Conservation (phyloP, 2,113 vertebrate genomes). For the Ptyas mucosa region DNA sequence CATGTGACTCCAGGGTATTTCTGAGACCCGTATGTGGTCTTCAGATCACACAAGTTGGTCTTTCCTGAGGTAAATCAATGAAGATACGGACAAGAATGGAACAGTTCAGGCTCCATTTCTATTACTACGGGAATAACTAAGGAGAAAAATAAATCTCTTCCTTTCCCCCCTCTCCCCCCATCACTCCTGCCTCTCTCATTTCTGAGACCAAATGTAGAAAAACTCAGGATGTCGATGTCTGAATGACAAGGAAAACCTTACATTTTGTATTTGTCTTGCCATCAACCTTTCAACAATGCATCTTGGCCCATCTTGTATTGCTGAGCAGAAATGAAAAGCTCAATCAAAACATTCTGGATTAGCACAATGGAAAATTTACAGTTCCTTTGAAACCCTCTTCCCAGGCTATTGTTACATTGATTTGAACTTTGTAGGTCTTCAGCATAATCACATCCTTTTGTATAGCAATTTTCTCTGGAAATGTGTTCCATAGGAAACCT, state of each 20-base stretch:
- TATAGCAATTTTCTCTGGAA: background rate
- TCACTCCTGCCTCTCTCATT: background rate
- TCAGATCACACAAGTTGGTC: background rate
- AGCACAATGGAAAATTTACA: background rate
- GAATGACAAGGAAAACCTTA: background rate
- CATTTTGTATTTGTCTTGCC: background rate
- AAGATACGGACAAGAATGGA: background rate
- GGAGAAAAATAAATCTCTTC: background rate
- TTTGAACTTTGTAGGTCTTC: background rate
- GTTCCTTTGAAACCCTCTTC: rapidly evolving
- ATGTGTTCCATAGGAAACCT: background rate
- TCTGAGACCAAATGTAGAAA: background rate
- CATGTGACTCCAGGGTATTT: background rate
- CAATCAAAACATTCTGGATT: background rate
- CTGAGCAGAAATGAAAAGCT: background rate
- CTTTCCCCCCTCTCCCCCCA: background rate
- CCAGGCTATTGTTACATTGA: background rate
- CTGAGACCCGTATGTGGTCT: background rate
- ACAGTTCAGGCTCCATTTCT: too few relatives aligned
- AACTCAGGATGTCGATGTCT: background rate
- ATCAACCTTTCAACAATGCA: background rate
- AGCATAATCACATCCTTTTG: background rate
- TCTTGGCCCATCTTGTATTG: background rate
- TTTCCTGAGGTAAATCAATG: background rate
- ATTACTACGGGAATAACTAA: background rate